Evolutionary conservation across 2,113 vertebrate species (phyloP), one percentile per base, ranked within the genome.

Genomic region (Aspiorhynchus laticeps): DNA sequence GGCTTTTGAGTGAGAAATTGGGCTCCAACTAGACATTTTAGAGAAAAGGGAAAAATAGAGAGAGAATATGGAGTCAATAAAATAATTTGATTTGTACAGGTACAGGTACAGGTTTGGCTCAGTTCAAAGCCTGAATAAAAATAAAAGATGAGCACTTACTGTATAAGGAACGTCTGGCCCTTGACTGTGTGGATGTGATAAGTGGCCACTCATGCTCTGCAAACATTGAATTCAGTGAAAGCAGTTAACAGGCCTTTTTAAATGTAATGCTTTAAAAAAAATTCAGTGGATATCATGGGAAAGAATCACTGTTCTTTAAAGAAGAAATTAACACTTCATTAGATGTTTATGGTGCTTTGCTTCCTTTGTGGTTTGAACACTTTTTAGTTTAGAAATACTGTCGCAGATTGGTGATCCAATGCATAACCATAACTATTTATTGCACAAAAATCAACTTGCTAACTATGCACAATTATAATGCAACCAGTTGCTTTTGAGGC

Each of bases 51-150:
- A 24, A 80, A 77, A 17, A 33, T 6, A 33, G 48, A 48, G 38
- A 41, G 36, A 2, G 9, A 75, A 46, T 46, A 75, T 14, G 3
- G 12, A 9, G 41, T 46, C 73, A 46, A 76, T 76, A 4, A 17
- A 46, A 48, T 28, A 0, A 76, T 26, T 46, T 76, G 11, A 46
- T 46, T 73, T 73, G 69, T 41, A 24, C 19, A 53, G 11, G 33
- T 41, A 24, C 19, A 53, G 11, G 33, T 15, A n/a, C 77, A 80
- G 4, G 31, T 59, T 79, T 79, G 31, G 19, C 77, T 56, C 65
- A 19, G n/a, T 12, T 75, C 84, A 19, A 76, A 87, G 33, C 43
- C 56, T 43, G 61, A 61, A 77, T 14, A 31, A 36, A 87, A 31
- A 84, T 48, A 51, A 36, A 67, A 87, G 9, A 69, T 59, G 10